Base-by-base conservation (phyloP, 2,888 invertebrate genomes). In the Timema cristinae region DNA sequence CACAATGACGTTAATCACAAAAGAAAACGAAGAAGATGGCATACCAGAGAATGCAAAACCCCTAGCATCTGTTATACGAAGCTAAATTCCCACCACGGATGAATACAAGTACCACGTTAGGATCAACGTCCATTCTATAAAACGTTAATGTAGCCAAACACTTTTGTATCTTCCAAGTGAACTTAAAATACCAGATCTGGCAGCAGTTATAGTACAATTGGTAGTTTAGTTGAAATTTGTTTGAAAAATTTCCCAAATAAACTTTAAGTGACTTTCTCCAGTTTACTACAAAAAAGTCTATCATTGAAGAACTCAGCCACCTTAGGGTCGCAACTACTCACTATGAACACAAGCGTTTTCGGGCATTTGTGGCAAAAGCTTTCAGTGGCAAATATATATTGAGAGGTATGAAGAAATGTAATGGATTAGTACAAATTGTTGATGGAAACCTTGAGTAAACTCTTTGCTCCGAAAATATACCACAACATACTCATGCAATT, bases 401-500 rank as follows among this genome's bases (percentile, higher is more conserved):
- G 16, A 56, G 56, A 6, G 7, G 4, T 15, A 56, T 56, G n/a
- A 15, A 2, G 5, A 56, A 56, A 15, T n/a, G 56, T 15, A 16
- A 56, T 56, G 56, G 56, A 2, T 56, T 56, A 56, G 10, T 56
- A 5, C 56, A 56, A 56, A 16, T 16, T 56, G 56, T 56, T 16
- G 7, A n/a, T 11, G 7, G 5, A n/a, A 56, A 56, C 56, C 16
- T 5, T 56, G 56, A 13, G n/a, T n/a, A n/a, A 56, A 56, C 10
- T 16, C n/a, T 56, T 56, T 56, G 4, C 7, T 6, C 56, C 16
- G 56, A 56, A 16, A 56, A 56, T 56, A 11, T 13, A 56, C n/a
- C 16, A 16, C 56, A 56, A 56, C 54, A 56, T 15, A 56, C 56
- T 56, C 56, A 13, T 56, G 56, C 56, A 15, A 56, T 56, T n/a